Evolutionary conservation across 2,888 invertebrate genomes (phyloP).

Genomic region (Nematopogon swammerdamellus): DNA sequence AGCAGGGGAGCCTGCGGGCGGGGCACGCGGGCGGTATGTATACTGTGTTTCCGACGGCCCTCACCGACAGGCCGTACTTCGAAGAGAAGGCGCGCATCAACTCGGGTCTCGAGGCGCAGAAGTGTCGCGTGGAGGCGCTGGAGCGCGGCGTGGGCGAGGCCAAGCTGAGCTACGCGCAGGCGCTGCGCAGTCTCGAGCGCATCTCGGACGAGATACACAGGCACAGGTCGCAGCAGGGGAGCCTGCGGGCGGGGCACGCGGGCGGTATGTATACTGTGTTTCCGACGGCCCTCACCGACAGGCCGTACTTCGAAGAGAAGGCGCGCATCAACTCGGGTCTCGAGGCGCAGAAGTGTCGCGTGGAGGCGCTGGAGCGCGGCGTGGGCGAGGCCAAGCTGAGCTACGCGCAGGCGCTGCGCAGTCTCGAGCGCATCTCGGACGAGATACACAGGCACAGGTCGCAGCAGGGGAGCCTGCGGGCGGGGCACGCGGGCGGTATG

Average conservation of each 20-base stretch:
- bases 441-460: slow-evolving; percentile 77
- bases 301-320: slow-evolving; percentile 92
- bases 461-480: neutral
- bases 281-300: slow-evolving; percentile 24
- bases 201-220: slow-evolving; percentile 60
- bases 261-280: no score
- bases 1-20: no score
- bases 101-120: slow-evolving; percentile 80
- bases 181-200: slow-evolving; percentile 79
- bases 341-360: slow-evolving; percentile 79
- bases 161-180: slow-evolving; percentile 84
- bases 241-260: no score
- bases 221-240: slow-evolving; percentile 23
- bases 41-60: no score
- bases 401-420: slow-evolving; percentile 82
- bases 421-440: slow-evolving; percentile 87
- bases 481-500: neutral
- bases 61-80: slow-evolving; percentile 78
- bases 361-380: slow-evolving; percentile 73
- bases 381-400: slow-evolving; percentile 78
- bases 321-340: slow-evolving; percentile 84
- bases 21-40: no score
- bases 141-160: slow-evolving; percentile 76
- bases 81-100: slow-evolving; percentile 92
- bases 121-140: slow-evolving; percentile 70